Base-by-base conservation (phyloP, 2,797 vertebrate species). In the Characodon lateralis region DNA sequence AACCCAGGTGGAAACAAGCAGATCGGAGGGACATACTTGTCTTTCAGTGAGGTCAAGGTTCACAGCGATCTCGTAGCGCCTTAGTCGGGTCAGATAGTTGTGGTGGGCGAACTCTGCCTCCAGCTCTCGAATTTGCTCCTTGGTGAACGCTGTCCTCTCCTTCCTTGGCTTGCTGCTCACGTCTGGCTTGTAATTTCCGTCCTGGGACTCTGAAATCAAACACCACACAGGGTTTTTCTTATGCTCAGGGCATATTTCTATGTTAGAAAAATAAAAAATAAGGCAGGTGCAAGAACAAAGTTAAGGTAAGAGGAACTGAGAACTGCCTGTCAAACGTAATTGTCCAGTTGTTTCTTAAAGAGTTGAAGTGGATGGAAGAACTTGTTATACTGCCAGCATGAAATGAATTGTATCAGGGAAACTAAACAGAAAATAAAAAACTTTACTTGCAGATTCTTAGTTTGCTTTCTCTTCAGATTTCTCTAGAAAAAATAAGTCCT, bases 31-130 rank as follows among this genome's bases (percentile, higher is more conserved):
- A 83, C 92, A 5, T 97, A 99, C 98, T 97, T 99, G 98, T 98
- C 98, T 97, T 89, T 99, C 98, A 8, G 98, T 99, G 92, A 99
- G 98, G 95, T 99, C 98, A 78, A 99, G 96, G 90, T 99, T 99
- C 93, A 99, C 98, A 48, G 98, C 98, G 87, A 99, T 99, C 91
- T 99, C 98, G 68, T 99, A 99, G 94, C 98, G 93, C 87, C 98
- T 96, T 95, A 99, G 97, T 77, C 98, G 95, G 88, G 98, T 99
- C 93, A 99, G 96, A 95, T 99, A 99, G 95, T 99, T 99, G 95
- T 99, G 98, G 94, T 99, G 98, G 86, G 98, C 98, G 82, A 99
- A 99, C 93, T 99, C 98, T 46, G 98, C 97, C 95, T 99, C 98
- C 92, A 99, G 95, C 92, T 99, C 98, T 91, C 98, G 95, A 90